Base-by-base conservation (phyloP, 2,888 invertebrate species). In the Amblyjoppa fuscipennis region DNA sequence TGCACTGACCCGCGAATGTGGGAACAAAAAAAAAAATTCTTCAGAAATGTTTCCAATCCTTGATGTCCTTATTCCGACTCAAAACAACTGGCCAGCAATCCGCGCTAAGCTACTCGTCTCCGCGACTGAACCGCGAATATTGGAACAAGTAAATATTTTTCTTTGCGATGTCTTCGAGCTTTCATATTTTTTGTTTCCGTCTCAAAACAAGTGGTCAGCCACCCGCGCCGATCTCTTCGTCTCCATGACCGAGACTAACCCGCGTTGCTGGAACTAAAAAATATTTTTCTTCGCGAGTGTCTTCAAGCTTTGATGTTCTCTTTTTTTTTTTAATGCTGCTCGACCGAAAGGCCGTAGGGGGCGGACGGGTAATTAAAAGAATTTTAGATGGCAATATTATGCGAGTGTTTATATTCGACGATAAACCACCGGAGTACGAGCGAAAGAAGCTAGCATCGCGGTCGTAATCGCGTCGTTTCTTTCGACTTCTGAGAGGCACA, bases 351-450 rank as follows among this genome's bases (percentile, higher is more conserved):
- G 41, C 41, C 64, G 64, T 34, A 64, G 51, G 53, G 25, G 68
- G 38, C 9, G 64, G 34, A 51, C 53, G 89, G 88, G 89, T 88
- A 91, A 91, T 90, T 89, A 91, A 89, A 88, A 83, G 77, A 88
- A 78, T 64, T 89, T 88, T 89, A 87, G 31, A 83, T 83, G 86
- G 73, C 83, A 79, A 88, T 88, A 87, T 87, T 84, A 87, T 87
- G 64, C 84, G 82, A 76, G 78, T 88, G 86, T 92, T 91, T 89
- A 90, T 91, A 84, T 88, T 83, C 38, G 20, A 76, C 88, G 89
- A 90, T 92, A 90, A 92, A 92, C 81, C 89, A 84, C 70, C 41
- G 80, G 4, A 13, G 25, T 28, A 59, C 59, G 78, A 70, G 61
- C 49, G 49, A 71, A 61, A 51, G 56, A 49, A 38, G 51, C 61